Conservation (phyloP, 2,888 invertebrate genomes). For the Stenurella melanura region DNA sequence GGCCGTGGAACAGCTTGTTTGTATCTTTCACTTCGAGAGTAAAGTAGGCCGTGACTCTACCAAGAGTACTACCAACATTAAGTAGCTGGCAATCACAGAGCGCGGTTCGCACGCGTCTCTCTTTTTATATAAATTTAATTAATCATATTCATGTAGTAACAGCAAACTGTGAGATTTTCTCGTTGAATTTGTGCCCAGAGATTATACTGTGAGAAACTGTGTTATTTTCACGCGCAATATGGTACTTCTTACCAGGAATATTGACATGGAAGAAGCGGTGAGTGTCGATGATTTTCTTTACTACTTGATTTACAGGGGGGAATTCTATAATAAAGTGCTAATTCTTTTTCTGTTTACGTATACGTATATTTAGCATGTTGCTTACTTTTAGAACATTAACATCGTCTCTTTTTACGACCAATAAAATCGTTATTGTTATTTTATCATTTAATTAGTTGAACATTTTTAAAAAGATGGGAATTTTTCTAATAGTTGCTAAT, state of each 20-base stretch:
- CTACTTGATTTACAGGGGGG: background rate
- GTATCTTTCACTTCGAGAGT: conserved; percentile 67
- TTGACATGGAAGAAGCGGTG: conserved; percentile 66
- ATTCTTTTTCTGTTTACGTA: background rate
- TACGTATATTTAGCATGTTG: background rate
- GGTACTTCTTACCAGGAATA: conserved; percentile 66
- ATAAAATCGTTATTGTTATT: background rate
- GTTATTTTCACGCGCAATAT: conserved; percentile 53
- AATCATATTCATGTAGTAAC: conserved; percentile 19
- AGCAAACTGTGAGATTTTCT: conserved; percentile 25
- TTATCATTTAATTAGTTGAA: background rate
- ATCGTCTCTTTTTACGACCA: background rate
- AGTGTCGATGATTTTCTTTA: conserved; percentile 50
- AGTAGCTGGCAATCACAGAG: conserved; percentile 66
- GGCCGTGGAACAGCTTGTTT: conserved; percentile 51
- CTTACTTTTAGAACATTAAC: background rate
- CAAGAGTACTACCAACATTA: conserved; percentile 67
- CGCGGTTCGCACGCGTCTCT: conserved; percentile 62
- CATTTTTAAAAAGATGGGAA: background rate
- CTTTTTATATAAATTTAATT: conserved; percentile 27
- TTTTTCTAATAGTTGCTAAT: background rate
- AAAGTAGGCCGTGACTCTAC: conserved; percentile 69
- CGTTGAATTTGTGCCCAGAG: conserved; percentile 19
- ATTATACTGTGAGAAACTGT: conserved; percentile 31
- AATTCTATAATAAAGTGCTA: background rate